Conservation (phyloP, 1,140 invertebrate species). For the Phthorimaea operculella region DNA sequence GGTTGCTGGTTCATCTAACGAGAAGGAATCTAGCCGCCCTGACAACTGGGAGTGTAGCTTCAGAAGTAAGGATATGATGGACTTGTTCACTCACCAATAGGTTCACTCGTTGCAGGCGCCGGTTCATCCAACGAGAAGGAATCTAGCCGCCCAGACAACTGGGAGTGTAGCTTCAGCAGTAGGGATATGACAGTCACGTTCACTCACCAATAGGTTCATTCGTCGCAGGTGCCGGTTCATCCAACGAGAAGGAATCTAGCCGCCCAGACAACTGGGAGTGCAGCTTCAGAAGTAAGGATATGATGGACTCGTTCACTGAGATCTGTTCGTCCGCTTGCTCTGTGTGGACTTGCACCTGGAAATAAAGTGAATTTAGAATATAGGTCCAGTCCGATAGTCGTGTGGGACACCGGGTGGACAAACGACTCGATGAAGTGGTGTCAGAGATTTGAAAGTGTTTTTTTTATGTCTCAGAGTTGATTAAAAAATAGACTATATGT, state of each 20-base stretch:
- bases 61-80: slow-evolving; percentile 89
- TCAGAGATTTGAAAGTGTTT: too few relatives aligned
- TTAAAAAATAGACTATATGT: too few relatives aligned
- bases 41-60: slow-evolving; percentile 93
- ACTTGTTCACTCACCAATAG: slow-evolving; percentile 69
- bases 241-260: slow-evolving; percentile 78
- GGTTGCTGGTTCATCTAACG: too few relatives aligned
- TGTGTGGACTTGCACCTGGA: slow-evolving; percentile 38
- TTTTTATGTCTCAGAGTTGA: too few relatives aligned
- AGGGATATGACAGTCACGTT: slow-evolving; percentile 92
- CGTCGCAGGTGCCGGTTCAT: slow-evolving; percentile 41
- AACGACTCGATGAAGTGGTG: too few relatives aligned
- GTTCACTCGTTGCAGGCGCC: slow-evolving; percentile 33
- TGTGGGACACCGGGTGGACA: too few relatives aligned
- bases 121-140: slow-evolving; percentile 78
- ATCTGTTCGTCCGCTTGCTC: slow-evolving; percentile 66
- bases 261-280: slow-evolving; percentile 89
- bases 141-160: slow-evolving; percentile 84
- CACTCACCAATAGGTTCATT: slow-evolving; percentile 50
- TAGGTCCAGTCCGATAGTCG: slow-evolving; percentile 17
- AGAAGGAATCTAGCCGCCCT: slow-evolving; percentile 81
- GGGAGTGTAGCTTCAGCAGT: slow-evolving; percentile 90
- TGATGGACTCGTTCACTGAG: slow-evolving; percentile 88
- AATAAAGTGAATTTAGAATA: background rate
- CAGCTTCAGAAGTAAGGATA: slow-evolving; percentile 91